Base-by-base conservation (phyloP, 1,140 invertebrate genomes). In the Agrypnia vestita region DNA sequence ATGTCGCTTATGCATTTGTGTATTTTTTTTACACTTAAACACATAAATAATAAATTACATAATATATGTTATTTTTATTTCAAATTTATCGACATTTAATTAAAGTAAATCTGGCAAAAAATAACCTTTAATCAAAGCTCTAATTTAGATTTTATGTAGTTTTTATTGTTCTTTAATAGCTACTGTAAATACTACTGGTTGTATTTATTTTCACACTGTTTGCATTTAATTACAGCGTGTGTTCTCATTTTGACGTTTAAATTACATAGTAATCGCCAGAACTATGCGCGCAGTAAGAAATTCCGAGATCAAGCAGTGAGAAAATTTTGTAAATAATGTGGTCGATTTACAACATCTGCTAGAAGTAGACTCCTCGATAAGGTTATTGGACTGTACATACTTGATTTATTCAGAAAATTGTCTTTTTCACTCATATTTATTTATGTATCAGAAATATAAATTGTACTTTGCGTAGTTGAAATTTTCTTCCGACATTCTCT, bases 151-250 rank as follows among this genome's bases (percentile, higher is more conserved):
- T 67, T 62, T 3, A 62, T 35, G n/a, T 47, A 46, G 0, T 47
- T 25, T 64, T 69, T 69, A 73, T 72, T 56, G 59, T 71, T 15
- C 17, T 51, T 15, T 72, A 72, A 72, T 11, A 72, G 19, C 11
- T 46, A 11, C 47, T 17, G 11, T 46, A 46, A 47, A 0, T 47
- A 49, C n/a, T 51, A 53, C n/a, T 1, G 69, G 47, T 53, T 6
- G 49, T 43, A 49, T 17, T 71, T 73, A 55, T 73, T 73, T 21
- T 73, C 69, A 72, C 47, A 44, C 13, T 19, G 17, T 72, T 72
- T 51, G 19, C n/a, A 53, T 73, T 73, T 73, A 73, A 73, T 73
- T 53, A 73, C n/a, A 19, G 47, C n/a, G 17, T 15, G 51, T 12
- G 69, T 47, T 35, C 69, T 73, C 12, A 55, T 53, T 61, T 73